Base-by-base conservation (phyloP, 2,797 vertebrate genomes). In the Sebastes hubbsi region DNA sequence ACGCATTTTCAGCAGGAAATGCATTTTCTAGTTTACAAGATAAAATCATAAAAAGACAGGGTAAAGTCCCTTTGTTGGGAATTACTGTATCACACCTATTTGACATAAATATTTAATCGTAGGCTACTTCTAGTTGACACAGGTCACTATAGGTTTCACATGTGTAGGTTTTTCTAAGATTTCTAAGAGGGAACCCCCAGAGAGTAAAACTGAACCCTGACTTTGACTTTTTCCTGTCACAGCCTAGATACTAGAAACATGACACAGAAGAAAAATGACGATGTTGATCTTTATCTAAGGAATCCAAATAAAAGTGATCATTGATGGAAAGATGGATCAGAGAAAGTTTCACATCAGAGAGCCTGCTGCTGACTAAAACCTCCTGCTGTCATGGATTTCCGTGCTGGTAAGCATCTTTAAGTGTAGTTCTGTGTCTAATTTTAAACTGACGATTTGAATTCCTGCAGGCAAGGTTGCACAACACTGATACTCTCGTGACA, bases 281-380 rank as follows among this genome's bases (percentile, higher is more conserved):
- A 7, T 5, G 30, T 4, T 30, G 84, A 92, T 92, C 58, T 32
- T 92, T 89, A 90, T 90, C 91, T 72, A 0, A 42, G 1, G 14
- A 79, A 34, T 54, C 32, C 22, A 12, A 78, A 89, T 90, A 92
- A 90, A 90, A 88, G 71, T 18, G 70, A 54, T 30, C 54, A 42
- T 71, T 4, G 4, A 29, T n/a, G 1, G 11, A 66, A 85, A 81
- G n/a, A 66, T 75, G 75, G 63, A 80, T 30, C 27, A 58, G 3
- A 85, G 22, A 84, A 77, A 87, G 55, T 11, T 0, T 55, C 72
- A 18, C 58, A 66, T 29, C 34, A 66, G 34, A 67, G 5, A 81
- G 1, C 4, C 54, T 52, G 34, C 66, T 60, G 34, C 14, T 2
- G 18, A 81, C 30, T 6, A 22, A 68, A 71, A 4, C 8, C 65